Percentiles rank a stretch among this genome's conserved stretches.
phyloP scores from a whole-genome alignment of 2,113 vertebrate genomes.

The Dromaius novaehollandiae region DNA sequence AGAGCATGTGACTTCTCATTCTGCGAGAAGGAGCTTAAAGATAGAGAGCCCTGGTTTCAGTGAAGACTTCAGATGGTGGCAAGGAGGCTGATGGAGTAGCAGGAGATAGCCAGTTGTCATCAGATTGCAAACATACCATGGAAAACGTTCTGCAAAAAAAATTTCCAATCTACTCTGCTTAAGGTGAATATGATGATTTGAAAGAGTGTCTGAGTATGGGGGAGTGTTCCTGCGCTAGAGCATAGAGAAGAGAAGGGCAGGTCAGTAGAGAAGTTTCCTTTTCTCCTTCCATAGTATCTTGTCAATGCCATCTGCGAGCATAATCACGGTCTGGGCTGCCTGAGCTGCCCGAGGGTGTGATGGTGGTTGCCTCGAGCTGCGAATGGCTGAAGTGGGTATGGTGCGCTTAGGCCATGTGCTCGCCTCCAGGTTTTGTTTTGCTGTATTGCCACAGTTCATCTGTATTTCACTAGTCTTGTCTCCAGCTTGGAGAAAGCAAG shows the following conservation, averaged over 20 bases:
- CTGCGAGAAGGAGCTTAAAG: neutral
- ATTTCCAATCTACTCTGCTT: neutral
- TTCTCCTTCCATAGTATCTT: neutral
- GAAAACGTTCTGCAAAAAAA: neutral
- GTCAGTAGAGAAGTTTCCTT: neutral
- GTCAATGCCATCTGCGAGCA: neutral
- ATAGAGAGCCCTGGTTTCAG: neutral
- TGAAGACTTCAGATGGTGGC: neutral
- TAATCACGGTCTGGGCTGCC: neutral
- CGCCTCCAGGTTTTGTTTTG: neutral
- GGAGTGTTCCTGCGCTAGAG: neutral
- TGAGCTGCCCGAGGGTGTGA: fast-evolving
- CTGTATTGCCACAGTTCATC: neutral
- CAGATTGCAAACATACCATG: neutral
- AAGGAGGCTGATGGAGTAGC: neutral
- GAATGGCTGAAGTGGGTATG: fast-evolving
- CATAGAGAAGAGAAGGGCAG: neutral
- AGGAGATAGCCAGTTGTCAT: neutral
- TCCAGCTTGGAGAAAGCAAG: neutral
- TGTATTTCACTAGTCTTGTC: neutral
- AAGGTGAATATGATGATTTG: neutral
- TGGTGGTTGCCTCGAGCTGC: fast-evolving
- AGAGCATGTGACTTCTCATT: neutral
- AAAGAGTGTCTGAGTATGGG: neutral
- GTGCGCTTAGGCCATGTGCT: fast-evolving